Evolutionary conservation across 2,797 vertebrate genomes (phyloP), one percentile per base, ranked within the genome.

Genomic region (Zalophus californianus): DNA sequence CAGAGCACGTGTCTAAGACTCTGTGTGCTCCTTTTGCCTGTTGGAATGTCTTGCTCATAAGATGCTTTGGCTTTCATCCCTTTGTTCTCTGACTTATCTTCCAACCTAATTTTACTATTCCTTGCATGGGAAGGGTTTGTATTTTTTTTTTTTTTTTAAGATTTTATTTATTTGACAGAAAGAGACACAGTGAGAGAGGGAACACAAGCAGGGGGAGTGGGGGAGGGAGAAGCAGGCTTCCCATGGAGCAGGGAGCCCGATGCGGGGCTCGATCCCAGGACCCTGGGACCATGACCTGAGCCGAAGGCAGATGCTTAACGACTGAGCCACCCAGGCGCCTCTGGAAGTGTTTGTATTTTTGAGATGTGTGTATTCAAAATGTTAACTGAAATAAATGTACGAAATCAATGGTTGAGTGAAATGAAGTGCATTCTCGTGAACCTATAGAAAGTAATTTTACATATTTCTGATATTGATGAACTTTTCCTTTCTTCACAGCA

Each of bases 401-500:
- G 89, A 79, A 96, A 88, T 83, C 60, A 66, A 60, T 32, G 20
- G 66, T 88, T 68, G 77, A 12, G 11, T 78, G 50, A 86, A 96
- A 96, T 60, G 50, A 94, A 92, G 21, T 16, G 16, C 52, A 90
- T 82, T 90, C 32, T 92, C 29, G 56, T 54, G 13, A 62, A 86
- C 79, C 16, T 56, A 38, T 83, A 75, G 83, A 77, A 93, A 86
- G 5, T 16, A 60, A 87, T 58, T 48, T 96, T 94, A 92, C 44
- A 70, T 70, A 87, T 58, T 72, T 90, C 13, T 96, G 18, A 72
- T 58, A 58, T 79, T 96, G 96, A 97, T 90, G 93, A 91, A 88
- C 82, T 83, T 80, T 95, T 86, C 29, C 35, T 88, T 86, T 70
- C 32, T 91, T 68, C 20, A 21, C 92, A 83, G 38, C 44, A 62